phyloP scores from a whole-genome alignment of 1,140 invertebrate species.

The Microplitis mediator region DNA sequence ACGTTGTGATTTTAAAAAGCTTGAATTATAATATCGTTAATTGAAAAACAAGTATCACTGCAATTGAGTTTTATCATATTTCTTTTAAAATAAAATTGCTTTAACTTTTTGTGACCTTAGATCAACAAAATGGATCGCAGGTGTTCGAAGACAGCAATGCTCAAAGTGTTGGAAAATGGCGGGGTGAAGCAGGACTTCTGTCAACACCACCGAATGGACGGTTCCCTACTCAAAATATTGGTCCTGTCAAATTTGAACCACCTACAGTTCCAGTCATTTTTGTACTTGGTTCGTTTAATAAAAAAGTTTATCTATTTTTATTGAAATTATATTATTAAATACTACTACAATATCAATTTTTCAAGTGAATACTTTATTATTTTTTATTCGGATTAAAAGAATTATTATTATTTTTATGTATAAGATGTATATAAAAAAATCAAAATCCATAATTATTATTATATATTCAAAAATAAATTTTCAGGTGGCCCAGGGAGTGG shows the following conservation, averaged over 20 bases:
- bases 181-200: conserved; percentile 56
- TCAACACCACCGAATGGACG: conserved; percentile 68
- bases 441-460: too few species aligned
- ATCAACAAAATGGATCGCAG: conserved; percentile 77
- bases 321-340: background rate
- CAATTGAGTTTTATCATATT: too few species aligned
- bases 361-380: too few species aligned
- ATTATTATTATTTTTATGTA: too few species aligned
- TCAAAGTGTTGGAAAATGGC: conserved; percentile 58
- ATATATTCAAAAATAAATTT: background rate
- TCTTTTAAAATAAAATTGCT: too few species aligned
- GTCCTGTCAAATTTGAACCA: conserved; percentile 80
- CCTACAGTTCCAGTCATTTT: conserved; percentile 86
- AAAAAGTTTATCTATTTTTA: background rate
- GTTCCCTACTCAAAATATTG: conserved; percentile 76
- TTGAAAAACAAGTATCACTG: too few species aligned
- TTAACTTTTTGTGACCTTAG: conserved; percentile 50
- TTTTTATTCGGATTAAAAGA: too few species aligned
- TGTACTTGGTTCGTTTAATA: conserved; percentile 72
- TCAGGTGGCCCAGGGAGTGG: conserved; percentile 86
- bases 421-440: too few species aligned
- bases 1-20: too few species aligned
- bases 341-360: too few species aligned
- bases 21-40: too few species aligned
- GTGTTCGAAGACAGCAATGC: conserved; percentile 69